These are phyloP conservation scores for Sardina pilchardus DNA, from an alignment of 2,113 vertebrate genomes.

Conservation along the genomic window DNA sequence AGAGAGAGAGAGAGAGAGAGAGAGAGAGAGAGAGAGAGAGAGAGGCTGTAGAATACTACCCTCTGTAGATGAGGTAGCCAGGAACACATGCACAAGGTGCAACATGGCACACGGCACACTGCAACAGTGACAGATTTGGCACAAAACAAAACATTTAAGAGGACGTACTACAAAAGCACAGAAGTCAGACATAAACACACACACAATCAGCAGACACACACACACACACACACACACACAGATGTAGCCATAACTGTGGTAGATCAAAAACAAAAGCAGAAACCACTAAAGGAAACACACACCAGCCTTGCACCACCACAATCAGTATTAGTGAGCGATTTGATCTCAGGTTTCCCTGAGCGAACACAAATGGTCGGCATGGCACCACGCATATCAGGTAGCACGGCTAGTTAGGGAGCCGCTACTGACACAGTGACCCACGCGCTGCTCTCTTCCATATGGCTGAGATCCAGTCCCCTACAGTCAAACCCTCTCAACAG, in stretches of 20 bases:
- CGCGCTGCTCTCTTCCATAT: slow-evolving; percentile 36
- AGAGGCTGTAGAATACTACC: not conserved
- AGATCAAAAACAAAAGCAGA: not conserved
- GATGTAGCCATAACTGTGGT: slow-evolving; percentile 8
- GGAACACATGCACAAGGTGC: not conserved
- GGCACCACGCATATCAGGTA: not conserved
- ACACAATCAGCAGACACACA: slow-evolving; percentile 2
- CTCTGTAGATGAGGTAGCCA: not conserved
- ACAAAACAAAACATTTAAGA: slow-evolving; percentile 9
- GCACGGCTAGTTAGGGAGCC: not conserved
- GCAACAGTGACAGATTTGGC: not conserved
- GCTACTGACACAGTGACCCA: slow-evolving; percentile 35
- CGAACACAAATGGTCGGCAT: not conserved
- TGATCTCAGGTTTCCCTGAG: not conserved
- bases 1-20: not conserved
- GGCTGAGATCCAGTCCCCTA: not conserved
- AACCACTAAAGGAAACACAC: not conserved
- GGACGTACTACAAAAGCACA: slow-evolving; percentile 15
- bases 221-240: not conserved
- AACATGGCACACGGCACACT: not conserved
- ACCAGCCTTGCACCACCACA: not conserved
- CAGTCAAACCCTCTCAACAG: slow-evolving; percentile 17
- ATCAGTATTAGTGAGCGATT: not conserved
- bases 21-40: not conserved
- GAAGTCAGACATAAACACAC: not conserved